Evolutionary conservation across 2,113 vertebrate genomes (phyloP).

Genomic region (Falco punctatus): DNA sequence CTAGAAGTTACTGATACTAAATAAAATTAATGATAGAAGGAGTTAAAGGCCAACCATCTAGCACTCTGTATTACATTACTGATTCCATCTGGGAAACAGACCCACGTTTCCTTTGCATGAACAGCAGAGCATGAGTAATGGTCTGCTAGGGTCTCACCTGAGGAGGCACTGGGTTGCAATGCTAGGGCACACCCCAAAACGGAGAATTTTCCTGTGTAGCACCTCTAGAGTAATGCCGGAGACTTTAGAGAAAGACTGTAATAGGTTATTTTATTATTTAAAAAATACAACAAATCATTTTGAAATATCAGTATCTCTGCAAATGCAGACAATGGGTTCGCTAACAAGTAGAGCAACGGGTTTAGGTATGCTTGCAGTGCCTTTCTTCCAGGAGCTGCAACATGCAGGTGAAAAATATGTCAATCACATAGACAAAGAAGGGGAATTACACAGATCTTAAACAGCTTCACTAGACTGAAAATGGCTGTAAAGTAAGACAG

Average conservation of each 20-base stretch:
- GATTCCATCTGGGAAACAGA: neutral
- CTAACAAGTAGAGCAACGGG: neutral
- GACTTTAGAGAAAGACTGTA: neutral
- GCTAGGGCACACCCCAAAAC: neutral
- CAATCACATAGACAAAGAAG: neutral
- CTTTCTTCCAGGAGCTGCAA: neutral
- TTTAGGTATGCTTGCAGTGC: neutral
- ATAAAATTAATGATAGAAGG: neutral
- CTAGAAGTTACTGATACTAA: neutral
- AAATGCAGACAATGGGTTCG: neutral
- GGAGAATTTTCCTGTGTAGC: neutral
- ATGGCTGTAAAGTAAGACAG: neutral
- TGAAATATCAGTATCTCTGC: neutral
- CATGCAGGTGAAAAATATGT: neutral
- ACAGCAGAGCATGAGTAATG: neutral
- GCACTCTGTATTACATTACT: neutral
- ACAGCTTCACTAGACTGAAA: neutral
- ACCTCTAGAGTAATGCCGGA: neutral
- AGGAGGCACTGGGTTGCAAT: neutral
- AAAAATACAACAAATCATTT: neutral
- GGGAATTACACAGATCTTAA: neutral
- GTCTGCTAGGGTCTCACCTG: neutral
- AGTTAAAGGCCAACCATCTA: neutral
- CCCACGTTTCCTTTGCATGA: neutral
- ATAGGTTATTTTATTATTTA: neutral